phyloP scores from a whole-genome alignment of 2,797 vertebrate species.

The Poecilia wingei region DNA sequence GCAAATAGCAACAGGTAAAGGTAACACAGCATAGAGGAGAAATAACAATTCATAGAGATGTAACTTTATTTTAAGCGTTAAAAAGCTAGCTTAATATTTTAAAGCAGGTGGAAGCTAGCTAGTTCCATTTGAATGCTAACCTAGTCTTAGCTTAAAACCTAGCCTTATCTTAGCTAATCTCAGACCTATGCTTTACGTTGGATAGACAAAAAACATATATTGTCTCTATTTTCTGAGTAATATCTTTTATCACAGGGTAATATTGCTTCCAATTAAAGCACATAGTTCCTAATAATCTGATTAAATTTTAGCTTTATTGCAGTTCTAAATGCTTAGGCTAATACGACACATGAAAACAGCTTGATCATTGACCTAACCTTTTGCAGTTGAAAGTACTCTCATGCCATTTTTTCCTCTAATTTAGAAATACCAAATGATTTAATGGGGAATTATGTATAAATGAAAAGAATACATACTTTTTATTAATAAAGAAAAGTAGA shows the following conservation, averaged over 20 bases:
- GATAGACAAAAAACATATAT: no score
- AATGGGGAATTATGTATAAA: no score
- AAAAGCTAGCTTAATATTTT: background rate
- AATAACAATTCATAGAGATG: background rate
- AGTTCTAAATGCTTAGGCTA: background rate
- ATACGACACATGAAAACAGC: background rate
- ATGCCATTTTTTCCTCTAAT: no score
- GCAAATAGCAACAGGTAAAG: background rate
- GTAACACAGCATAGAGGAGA: background rate
- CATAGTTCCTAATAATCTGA: background rate
- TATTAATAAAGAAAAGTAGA: no score
- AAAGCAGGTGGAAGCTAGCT: background rate
- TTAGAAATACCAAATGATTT: no score
- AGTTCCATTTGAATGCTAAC: background rate
- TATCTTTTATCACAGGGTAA: no score
- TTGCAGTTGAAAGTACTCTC: no score
- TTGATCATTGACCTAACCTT: background rate
- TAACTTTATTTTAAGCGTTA: background rate
- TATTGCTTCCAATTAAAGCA: background rate
- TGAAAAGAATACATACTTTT: no score
- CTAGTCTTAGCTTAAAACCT: background rate
- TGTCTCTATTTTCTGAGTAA: no score
- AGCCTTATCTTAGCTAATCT: no score
- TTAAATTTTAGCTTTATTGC: background rate
- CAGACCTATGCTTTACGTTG: no score